Percentiles rank a stretch among this genome's conserved stretches.
phyloP scores from a whole-genome alignment of 1,140 invertebrate genomes.

The Metaphire vulgaris region DNA sequence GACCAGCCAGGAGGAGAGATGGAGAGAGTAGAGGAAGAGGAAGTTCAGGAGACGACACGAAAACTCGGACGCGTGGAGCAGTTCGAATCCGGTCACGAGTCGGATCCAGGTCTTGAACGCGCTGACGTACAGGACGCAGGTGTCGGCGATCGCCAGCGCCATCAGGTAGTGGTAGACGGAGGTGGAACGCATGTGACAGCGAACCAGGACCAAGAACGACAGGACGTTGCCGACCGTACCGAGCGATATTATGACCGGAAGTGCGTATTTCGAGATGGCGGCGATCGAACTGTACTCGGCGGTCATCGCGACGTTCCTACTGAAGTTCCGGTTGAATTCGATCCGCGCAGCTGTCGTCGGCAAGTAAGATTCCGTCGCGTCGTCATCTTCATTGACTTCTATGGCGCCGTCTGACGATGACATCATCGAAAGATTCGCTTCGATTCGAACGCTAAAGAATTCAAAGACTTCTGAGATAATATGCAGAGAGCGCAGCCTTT shows the following conservation, averaged over 20 bases:
- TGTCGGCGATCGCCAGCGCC: constrained; percentile 45
- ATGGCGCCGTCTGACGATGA: no score
- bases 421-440: no score
- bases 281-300: no score
- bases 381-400: no score
- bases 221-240: constrained; percentile 43
- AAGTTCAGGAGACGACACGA: constrained; percentile 2
- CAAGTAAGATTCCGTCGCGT: no score
- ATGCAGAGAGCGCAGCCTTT: no score
- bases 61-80: constrained; percentile 15
- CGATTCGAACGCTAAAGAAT: no score
- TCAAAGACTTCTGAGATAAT: no score
- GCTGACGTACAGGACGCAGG: constrained; percentile 42
- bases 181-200: constrained; percentile 39
- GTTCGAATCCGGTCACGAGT: constrained; percentile 15
- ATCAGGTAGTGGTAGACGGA: constrained; percentile 47
- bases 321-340: no score
- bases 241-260: constrained; percentile 36
- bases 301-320: no score
- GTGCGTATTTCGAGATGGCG: no score
- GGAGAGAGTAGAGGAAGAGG: neutral
- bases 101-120: constrained; percentile 47
- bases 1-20: constrained; percentile 22
- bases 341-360: no score
- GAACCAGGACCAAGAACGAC: constrained; percentile 39